Evolutionary conservation across 2,888 invertebrate species (phyloP).

Genomic region (Nysson spinosus): DNA sequence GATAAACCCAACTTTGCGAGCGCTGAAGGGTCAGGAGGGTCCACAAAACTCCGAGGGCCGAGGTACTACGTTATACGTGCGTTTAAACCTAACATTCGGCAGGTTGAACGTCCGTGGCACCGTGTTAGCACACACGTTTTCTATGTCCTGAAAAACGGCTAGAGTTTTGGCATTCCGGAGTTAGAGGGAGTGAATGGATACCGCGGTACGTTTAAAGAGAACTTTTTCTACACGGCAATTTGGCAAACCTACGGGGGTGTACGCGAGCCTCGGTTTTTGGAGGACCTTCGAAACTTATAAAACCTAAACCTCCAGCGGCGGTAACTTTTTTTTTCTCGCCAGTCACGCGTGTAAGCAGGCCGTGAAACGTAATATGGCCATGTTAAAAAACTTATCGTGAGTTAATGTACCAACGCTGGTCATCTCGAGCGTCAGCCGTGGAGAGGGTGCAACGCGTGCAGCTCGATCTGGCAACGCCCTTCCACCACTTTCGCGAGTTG

Average conservation of each 20-base stretch:
- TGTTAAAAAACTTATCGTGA: conserved; percentile 66
- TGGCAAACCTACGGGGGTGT: conserved; percentile 67
- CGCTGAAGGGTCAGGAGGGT: conserved; percentile 54
- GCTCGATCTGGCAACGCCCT: neutral
- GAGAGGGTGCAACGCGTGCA: conserved; percentile 5
- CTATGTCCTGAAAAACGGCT: conserved; percentile 44
- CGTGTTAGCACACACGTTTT: conserved; percentile 56
- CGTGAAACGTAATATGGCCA: conserved; percentile 66
- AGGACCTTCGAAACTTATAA: conserved; percentile 72
- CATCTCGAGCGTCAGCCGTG: conserved; percentile 13
- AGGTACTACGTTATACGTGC: conserved; percentile 43
- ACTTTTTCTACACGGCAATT: conserved; percentile 71
- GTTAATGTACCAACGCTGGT: conserved; percentile 38
- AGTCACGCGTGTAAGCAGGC: conserved; percentile 27
- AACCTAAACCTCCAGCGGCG: conserved; percentile 20
- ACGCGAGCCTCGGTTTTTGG: conserved; percentile 60
- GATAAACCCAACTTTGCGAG: conserved; percentile 58
- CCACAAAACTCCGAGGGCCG: conserved; percentile 50
- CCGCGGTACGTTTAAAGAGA: conserved; percentile 52
- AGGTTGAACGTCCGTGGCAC: conserved; percentile 42
- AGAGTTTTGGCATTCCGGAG: conserved; percentile 32
- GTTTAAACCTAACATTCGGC: conserved; percentile 57
- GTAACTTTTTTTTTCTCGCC: conserved; percentile 38
- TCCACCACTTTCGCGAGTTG: no score
- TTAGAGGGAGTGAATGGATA: conserved; percentile 36